Evolutionary conservation across 2,113 vertebrate species (phyloP).

Genomic region (Tragelaphus scriptus): DNA sequence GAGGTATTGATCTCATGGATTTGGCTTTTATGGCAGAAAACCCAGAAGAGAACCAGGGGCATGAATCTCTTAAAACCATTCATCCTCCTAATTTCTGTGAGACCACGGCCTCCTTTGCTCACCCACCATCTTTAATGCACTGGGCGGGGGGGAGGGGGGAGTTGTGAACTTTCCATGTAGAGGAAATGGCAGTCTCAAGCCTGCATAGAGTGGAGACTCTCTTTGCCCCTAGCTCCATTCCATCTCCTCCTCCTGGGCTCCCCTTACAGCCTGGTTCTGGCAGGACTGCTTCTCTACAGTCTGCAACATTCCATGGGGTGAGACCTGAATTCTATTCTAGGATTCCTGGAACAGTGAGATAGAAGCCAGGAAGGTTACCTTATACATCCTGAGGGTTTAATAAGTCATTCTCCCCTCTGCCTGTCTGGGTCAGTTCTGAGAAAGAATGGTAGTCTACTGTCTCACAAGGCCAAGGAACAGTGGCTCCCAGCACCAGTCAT

Average conservation of each 20-base stretch:
- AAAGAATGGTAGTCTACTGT: background rate
- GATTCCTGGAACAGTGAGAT: background rate
- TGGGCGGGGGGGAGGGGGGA: too few relatives aligned
- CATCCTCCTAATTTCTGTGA: background rate
- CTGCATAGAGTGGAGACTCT: background rate
- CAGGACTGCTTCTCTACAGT: background rate
- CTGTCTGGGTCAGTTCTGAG: background rate
- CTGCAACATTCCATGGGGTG: background rate
- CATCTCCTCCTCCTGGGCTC: background rate
- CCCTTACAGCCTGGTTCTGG: background rate
- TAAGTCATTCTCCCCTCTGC: background rate
- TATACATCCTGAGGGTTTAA: background rate
- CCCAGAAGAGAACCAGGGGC: background rate
- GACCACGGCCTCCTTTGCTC: background rate
- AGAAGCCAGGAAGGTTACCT: background rate
- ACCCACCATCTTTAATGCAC: background rate
- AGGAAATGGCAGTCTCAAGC: background rate
- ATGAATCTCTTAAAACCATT: background rate
- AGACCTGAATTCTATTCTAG: background rate
- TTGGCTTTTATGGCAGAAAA: background rate
- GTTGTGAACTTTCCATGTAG: background rate
- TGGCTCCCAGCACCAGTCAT: background rate
- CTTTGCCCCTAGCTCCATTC: background rate
- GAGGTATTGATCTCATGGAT: background rate
- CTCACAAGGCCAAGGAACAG: background rate